Evolutionary conservation across 2,888 invertebrate species (phyloP), one percentile per base, ranked within the genome.

Genomic region (Ormyrus nitidulus): DNA sequence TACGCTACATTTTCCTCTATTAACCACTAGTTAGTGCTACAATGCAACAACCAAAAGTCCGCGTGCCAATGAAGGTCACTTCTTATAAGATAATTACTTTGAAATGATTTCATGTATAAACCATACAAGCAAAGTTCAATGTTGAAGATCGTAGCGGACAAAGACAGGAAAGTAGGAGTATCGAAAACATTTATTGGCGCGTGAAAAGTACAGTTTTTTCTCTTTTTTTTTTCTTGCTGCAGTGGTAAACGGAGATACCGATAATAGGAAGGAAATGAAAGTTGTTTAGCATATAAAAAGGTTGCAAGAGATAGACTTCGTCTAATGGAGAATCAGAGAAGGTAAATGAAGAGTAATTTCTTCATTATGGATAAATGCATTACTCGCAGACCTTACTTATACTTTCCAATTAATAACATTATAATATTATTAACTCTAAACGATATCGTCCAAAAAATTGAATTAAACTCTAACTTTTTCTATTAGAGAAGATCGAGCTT

Each of bases 1-100:
- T 34, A 34, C 34, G 34, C 34, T 34, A 34, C 34, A 34, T 34
- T 34, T 34, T 34, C 34, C 34, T 34, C 34, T 34, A 34, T 34
- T 34, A 34, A 34, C 34, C 4, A 34, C 4, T 34, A 34, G 34
- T 34, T 34, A 19, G 19, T 19, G 34, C 34, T 4, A 4, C 34
- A 34, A 34, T 34, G 34, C 34, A 34, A 34, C 34, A 34, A 34
- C 34, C 34, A 34, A 34, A 34, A 34, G 34, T 4, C 3, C 34
- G 34, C 34, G 34, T 54, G 46, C 49, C 34, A 13, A 5, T 8
- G 11, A 56, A 69, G 68, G 68, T 56, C 44, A 9, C 34, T 3
- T 7, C 8, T n/a, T 46, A 73, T 73, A 73, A 73, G 73, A 73
- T 73, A 73, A 73, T 73, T 64, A 64, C 54, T 10, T 1, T 13